Evolutionary conservation across 2,888 invertebrate species (phyloP), one percentile per base, ranked within the genome.

Genomic region (Microctonus hyperodae): DNA sequence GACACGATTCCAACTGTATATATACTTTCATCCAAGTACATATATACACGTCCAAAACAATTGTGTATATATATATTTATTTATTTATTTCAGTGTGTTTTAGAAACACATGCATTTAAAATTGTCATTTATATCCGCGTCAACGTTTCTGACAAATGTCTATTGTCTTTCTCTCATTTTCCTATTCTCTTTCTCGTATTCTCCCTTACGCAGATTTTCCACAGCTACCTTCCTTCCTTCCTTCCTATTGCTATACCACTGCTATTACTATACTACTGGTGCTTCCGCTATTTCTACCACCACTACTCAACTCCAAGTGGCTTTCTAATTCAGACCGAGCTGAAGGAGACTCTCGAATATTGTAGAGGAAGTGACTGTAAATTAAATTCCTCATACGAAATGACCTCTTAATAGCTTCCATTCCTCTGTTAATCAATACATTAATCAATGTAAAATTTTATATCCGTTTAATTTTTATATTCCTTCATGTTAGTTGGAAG

Each of bases 41-140:
- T 4, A n/a, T 33, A 16, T 33, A 20, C 11, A 22, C n/a, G n/a
- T n/a, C n/a, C n/a, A n/a, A 20, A 16, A 35, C 31, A 56, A 22
- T 33, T 10, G 56, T 20, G 9, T n/a, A 20, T 2, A 7, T 4
- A n/a, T 33, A 16, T 33, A 20, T 56, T 31, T 33, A 37, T 58
- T 1, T 13, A n/a, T n/a, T 33, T 6, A 22, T 13, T 6, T 11
- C 22, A 20, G 33, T 60, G 11, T 48, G 25, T 20, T 50, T 22
- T 48, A 60, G 50, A 50, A 22, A 60, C 60, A 64, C 60, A 59
- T n/a, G n/a, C n/a, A n/a, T 51, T 60, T 53, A 60, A 37, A 55
- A 69, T 66, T 70, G 70, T 69, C 69, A 70, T 70, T 71, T 67
- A 65, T 64, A 70, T 67, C 60, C 23, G n/a, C 48, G 58, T 70